Percentiles rank a stretch among this genome's conserved stretches.
Evolutionary conservation across 2,797 vertebrate genomes (phyloP).

Genomic region (Xerus rutilus): DNA sequence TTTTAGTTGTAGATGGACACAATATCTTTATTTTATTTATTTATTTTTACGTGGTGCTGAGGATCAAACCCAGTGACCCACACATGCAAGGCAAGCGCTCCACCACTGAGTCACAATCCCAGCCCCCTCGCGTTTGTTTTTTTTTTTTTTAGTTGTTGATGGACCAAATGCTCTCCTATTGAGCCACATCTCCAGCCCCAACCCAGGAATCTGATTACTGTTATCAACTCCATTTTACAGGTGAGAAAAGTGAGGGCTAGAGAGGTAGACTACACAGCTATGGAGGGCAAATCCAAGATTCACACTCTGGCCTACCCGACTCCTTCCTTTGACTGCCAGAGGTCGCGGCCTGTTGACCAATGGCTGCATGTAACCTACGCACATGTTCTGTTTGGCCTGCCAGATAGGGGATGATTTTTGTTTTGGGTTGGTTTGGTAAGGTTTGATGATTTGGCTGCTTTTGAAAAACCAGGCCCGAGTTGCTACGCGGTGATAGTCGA

Average conservation of each 20-base stretch:
- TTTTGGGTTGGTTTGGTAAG: background rate
- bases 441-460: constrained; percentile 26
- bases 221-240: background rate
- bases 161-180: background rate
- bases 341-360: background rate
- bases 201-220: background rate
- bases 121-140: too few species aligned
- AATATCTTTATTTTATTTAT: too few species aligned
- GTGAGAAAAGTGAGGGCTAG: background rate
- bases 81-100: too few species aligned
- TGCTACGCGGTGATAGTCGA: accelerated
- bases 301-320: background rate
- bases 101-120: too few species aligned
- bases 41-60: too few species aligned
- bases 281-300: background rate
- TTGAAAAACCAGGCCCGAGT: background rate
- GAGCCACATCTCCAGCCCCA: background rate
- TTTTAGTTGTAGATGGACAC: too few species aligned
- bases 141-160: too few species aligned
- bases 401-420: background rate
- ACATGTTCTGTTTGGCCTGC: background rate
- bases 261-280: background rate
- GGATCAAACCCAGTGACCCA: too few species aligned
- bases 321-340: background rate
- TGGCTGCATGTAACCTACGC: background rate